Evolutionary conservation across 2,888 invertebrate genomes (phyloP).

Genomic region (Hermaeophaga mercurialis): DNA sequence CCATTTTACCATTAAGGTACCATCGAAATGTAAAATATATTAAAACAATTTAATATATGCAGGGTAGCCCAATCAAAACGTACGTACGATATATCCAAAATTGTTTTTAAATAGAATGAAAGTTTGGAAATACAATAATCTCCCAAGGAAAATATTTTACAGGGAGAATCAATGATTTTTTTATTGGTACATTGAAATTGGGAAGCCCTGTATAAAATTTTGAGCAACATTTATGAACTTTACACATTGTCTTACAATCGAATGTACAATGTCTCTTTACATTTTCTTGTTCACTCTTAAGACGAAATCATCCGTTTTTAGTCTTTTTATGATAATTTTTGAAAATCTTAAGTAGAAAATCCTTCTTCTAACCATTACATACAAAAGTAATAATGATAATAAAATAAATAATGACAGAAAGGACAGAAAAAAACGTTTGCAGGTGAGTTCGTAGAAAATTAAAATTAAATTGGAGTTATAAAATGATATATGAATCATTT

Average conservation of each 20-base stretch:
- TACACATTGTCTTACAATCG: constrained; percentile 2
- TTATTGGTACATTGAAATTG: not conserved
- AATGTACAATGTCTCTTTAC: constrained; percentile 20
- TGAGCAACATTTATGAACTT: constrained; percentile 14
- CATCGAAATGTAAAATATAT: no score
- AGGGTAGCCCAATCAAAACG: no score
- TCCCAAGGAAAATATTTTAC: not conserved
- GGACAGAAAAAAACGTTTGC: no score
- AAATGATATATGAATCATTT: no score
- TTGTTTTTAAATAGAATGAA: no score
- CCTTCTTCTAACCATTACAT: not conserved
- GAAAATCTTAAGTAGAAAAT: constrained; percentile 4
- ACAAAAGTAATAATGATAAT: no score
- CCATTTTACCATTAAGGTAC: no score
- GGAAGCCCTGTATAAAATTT: constrained; percentile 1
- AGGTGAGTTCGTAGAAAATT: no score
- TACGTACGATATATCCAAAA: no score
- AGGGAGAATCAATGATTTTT: not conserved
- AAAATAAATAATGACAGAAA: no score
- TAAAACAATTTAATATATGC: no score
- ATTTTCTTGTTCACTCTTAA: constrained; percentile 19
- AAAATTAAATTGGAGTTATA: no score
- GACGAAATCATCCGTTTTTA: constrained; percentile 4
- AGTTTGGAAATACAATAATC: not conserved
- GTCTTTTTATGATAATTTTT: constrained; percentile 2